phyloP scores from a whole-genome alignment of 1,140 invertebrate species.

The Mycetomoellerius zeteki region DNA sequence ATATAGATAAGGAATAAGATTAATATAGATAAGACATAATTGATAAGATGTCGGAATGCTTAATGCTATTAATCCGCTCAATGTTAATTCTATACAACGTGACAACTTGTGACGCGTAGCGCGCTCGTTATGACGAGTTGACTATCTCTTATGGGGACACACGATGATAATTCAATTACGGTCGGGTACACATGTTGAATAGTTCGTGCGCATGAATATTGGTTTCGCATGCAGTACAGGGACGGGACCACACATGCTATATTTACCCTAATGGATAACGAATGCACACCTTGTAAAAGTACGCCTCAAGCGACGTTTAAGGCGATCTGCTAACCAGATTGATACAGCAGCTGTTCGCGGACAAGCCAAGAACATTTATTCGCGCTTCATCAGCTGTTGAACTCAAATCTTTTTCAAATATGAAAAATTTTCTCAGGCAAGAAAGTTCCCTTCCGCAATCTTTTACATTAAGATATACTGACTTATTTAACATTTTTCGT shows the following conservation, averaged over 20 bases:
- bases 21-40: not conserved
- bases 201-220: slow-evolving; percentile 72
- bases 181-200: slow-evolving; percentile 67
- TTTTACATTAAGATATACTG: not conserved
- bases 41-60: slow-evolving; percentile 25
- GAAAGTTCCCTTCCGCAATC: not conserved
- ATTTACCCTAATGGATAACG: slow-evolving; percentile 77
- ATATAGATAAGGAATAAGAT: not conserved
- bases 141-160: slow-evolving; percentile 68
- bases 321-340: slow-evolving; percentile 62
- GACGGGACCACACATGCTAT: slow-evolving; percentile 68
- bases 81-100: slow-evolving; percentile 27
- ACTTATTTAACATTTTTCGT: not conserved
- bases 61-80: slow-evolving; percentile 21
- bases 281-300: slow-evolving; percentile 75
- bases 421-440: not conserved
- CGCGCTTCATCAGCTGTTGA: not conserved
- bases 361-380: slow-evolving; percentile 11
- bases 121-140: slow-evolving; percentile 58
- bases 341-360: slow-evolving; percentile 63
- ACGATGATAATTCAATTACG: slow-evolving; percentile 77
- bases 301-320: slow-evolving; percentile 67
- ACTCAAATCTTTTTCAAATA: not conserved
- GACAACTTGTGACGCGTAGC: slow-evolving; percentile 62
- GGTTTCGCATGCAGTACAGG: slow-evolving; percentile 31